Base-by-base conservation (phyloP, 2,113 vertebrate species). In the Heliornis fulica region DNA sequence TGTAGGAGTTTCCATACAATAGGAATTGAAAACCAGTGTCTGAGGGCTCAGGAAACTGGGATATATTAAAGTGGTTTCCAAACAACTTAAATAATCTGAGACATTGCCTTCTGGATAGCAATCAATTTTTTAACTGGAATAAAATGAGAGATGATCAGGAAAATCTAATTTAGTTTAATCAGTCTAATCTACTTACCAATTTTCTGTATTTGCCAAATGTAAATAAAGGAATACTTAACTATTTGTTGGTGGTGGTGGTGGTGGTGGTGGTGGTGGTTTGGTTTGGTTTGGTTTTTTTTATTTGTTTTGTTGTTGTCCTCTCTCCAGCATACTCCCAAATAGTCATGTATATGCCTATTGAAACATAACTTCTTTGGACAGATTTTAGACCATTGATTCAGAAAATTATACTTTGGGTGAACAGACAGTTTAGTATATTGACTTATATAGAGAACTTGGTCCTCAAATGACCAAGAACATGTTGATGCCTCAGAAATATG, bases 91-190 rank as follows among this genome's bases (percentile, higher is more conserved):
- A 65, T 13, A 65, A 34, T 28, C 20, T 64, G 8, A 65, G 11
- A 32, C 11, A 70, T 87, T 57, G 57, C 54, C 48, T 70, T 16
- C 36, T 87, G 70, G 59, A 68, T 16, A 83, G 15, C 9, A 88
- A 40, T 65, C 38, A 75, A 12, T 16, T 83, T 75, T 69, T 64
- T 13, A 75, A 61, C 21, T 38, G n/a, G 36, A 79, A 75, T 48
- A 74, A 95, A 91, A 94, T 59, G 56, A 72, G 17, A 83, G 11
- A 94, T 59, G 18, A 63, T 43, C 32, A 41, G 19, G 38, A 90
- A 91, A 91, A 71, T n/a, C 5, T 43, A 65, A 74, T 86, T 78
- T 75, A 45, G 36, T 69, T 92, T 92, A n/a, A 23, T 89, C 57
- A 54, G 7, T 56, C 32, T 81, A 41, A 45, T 64, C 54, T 69